Percentiles rank a stretch among this genome's conserved stretches.
Conservation (phyloP, 2,888 invertebrate genomes). For the Ommatoiulus sabulosus region DNA sequence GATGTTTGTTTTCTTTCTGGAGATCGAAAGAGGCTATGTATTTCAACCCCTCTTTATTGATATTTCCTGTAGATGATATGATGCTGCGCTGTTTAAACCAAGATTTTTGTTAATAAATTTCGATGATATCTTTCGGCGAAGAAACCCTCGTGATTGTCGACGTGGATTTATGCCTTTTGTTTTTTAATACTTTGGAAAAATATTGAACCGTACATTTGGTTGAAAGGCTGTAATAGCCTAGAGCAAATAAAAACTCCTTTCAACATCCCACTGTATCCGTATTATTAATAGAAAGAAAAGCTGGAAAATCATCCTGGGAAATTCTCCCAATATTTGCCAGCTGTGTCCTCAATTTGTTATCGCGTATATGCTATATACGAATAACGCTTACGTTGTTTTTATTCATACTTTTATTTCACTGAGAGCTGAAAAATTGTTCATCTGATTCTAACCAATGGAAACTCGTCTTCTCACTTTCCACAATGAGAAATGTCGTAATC, state of each 20-base stretch:
- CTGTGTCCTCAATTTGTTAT: slow-evolving; percentile 47
- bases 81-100: neutral
- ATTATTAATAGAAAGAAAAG: slow-evolving; percentile 45
- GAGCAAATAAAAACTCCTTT: slow-evolving; percentile 37
- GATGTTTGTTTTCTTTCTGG: neutral
- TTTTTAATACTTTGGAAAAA: slow-evolving; percentile 29
- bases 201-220: slow-evolving; percentile 15
- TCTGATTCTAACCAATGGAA: neutral
- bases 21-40: neutral
- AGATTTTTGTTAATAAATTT: neutral
- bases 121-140: neutral
- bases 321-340: slow-evolving; percentile 47
- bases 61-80: neutral
- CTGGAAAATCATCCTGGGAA: slow-evolving; percentile 40
- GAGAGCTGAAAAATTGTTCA: slow-evolving; percentile 25
- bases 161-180: slow-evolving; percentile 44
- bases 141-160: neutral
- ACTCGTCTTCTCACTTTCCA: neutral
- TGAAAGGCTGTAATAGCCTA: slow-evolving; percentile 33
- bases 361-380: neutral
- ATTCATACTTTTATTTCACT: slow-evolving; percentile 23
- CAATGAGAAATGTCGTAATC: neutral
- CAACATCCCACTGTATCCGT: slow-evolving; percentile 26
- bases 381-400: neutral
- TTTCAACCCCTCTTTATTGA: neutral